Evolutionary conservation across 2,797 vertebrate genomes (phyloP).

Genomic region (Serranus cabrilla): DNA sequence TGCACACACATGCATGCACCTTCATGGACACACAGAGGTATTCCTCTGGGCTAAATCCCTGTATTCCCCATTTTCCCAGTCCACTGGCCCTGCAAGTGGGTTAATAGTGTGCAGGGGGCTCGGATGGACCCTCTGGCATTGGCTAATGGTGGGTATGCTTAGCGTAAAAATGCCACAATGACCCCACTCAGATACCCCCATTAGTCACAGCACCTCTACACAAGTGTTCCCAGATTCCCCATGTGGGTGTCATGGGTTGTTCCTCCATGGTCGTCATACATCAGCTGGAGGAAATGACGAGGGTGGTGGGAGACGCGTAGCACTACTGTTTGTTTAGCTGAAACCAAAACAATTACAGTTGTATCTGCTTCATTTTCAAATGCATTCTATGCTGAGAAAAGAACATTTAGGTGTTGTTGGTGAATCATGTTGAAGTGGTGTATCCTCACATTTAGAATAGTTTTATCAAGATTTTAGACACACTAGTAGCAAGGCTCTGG

Average conservation of each 20-base stretch:
- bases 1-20: background rate
- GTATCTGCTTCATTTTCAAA: constrained; percentile 10
- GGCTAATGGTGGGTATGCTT: constrained; percentile 70
- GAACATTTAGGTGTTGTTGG: background rate
- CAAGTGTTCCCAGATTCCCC: constrained; percentile 34
- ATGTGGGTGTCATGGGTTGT: constrained; percentile 10
- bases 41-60: constrained; percentile 43
- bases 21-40: constrained; percentile 18
- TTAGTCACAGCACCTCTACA: constrained; percentile 66
- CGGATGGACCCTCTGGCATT: constrained; percentile 52
- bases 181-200: constrained; percentile 63
- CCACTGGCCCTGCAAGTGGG: constrained; percentile 65
- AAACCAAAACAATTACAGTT: constrained; percentile 20
- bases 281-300: constrained; percentile 35
- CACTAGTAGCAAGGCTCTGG: background rate
- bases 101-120: constrained; percentile 73
- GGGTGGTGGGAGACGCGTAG: background rate
- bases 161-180: constrained; percentile 70
- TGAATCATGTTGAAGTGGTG: constrained; percentile 8
- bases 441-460: background rate
- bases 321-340: constrained; percentile 5
- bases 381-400: background rate
- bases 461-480: constrained; percentile 4
- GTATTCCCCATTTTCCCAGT: constrained; percentile 45
- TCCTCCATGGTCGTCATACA: constrained; percentile 22